Evolutionary conservation across 2,797 vertebrate species (phyloP), one percentile per base, ranked within the genome.

Genomic region (Okamejei kenojei): DNA sequence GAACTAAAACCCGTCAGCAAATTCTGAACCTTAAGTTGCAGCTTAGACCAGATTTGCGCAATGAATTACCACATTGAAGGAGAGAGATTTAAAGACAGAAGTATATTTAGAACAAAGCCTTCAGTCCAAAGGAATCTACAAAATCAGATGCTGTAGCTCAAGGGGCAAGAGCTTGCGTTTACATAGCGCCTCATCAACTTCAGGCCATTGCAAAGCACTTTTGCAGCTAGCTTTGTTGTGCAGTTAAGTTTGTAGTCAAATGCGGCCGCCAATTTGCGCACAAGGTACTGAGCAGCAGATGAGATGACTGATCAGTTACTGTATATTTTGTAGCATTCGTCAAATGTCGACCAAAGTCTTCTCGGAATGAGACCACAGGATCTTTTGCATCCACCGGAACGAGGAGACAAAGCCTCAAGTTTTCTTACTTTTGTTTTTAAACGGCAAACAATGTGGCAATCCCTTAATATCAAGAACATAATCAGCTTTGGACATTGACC

Each of bases 11-110:
- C 45, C 0, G 45, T 84, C 81, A 58, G 11, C 38, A 26, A 84
- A 86, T 6, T 86, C 23, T 84, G 82, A 86, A n/a, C 8, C 13
- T 88, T 4, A 32, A 88, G 7, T 68, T 2, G 61, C 61, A 65
- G 84, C n/a, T 7, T 17, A 88, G 63, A 68, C n/a, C 84, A 88
- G n/a, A 88, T 88, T 88, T 88, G 84, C 84, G 61, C 84, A 88
- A 68, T 68, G n/a, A 0, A 35, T 68, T 88, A n/a, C 58, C 58
- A 68, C 63, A 32, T 54, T 19, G 82, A 88, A 88, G n/a, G 29
- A 68, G 10, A n/a, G 77, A 88, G n/a, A 68, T 21, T 88, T 35
- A 68, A 61, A 7, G 19, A 19, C 19, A 81, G 6, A 19, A 38
- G 61, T 86, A 84, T 63, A 86, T 86, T 63, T n/a, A 32, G 58